Evolutionary conservation across 2,888 invertebrate species (phyloP).

Genomic region (Andrena marginata): DNA sequence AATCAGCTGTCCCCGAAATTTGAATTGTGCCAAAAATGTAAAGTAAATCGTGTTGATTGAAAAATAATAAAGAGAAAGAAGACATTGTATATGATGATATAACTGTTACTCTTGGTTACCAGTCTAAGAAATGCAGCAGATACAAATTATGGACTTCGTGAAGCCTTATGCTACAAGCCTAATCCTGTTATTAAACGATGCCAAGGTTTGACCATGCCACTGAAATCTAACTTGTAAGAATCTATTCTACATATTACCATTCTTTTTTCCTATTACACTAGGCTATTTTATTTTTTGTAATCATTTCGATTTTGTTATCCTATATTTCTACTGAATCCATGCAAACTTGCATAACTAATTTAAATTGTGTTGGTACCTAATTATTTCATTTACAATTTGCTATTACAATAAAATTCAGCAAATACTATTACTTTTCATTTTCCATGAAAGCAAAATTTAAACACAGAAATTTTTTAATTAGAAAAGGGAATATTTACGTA

Average conservation of each 20-base stretch:
- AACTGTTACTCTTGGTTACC: conserved; percentile 14
- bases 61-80: conserved; percentile 47
- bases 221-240: conserved; percentile 37
- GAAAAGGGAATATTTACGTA: no score
- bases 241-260: neutral
- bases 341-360: no score
- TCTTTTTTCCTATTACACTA: neutral
- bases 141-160: conserved; percentile 66
- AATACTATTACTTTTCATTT: no score
- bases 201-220: conserved; percentile 70
- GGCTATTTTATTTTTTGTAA: neutral
- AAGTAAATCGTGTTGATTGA: conserved; percentile 63
- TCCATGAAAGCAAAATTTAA: no score
- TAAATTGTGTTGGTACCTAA: no score
- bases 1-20: neutral
- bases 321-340: neutral
- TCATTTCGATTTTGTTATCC: neutral
- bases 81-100: neutral
- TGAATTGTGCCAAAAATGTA: conserved; percentile 69
- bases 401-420: no score
- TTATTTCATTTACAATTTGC: no score
- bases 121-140: conserved; percentile 47
- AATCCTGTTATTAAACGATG: conserved; percentile 73
- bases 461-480: no score
- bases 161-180: conserved; percentile 72